Base-by-base conservation (phyloP, 2,888 invertebrate genomes). In the Heliconius ethilla region DNA sequence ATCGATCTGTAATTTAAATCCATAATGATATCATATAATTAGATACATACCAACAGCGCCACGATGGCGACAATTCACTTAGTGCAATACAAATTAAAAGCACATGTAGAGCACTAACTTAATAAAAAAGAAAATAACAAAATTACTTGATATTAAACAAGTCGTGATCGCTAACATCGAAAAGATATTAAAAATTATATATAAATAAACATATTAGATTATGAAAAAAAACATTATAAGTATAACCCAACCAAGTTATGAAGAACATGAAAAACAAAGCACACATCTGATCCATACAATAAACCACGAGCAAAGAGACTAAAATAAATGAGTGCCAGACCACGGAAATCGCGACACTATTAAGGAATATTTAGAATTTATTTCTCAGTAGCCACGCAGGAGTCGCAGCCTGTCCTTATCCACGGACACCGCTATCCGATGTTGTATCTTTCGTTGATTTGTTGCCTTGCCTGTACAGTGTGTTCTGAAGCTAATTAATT, bases 401-500 rank as follows among this genome's bases (percentile, higher is more conserved):
- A 83, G 85, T 84, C 82, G 83, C 83, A 82, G 84, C 85, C 81
- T 85, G 87, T 87, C 87, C 89, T 89, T 90, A 90, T 89, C 90
- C 89, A 85, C 86, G 84, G 85, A 85, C 84, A 84, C 84, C 82
- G 87, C 87, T 89, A 91, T 90, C 89, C 87, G 87, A 85, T 85
- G 88, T 89, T 88, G 90, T 90, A 90, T 91, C 91, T 90, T 89
- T 88, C 88, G 89, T 91, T 91, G 91, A 91, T 92, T 92, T 92
- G 92, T 92, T 90, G 88, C 91, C 89, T 90, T 87, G 88, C 88
- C 88, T 88, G 89, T 88, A 86, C 87, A 89, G 89, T 90, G 88
- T 91, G 89, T 92, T 91, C 92, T 87, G 91, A 87, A 88, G 89
- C 92, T 93, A 93, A 93, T 93, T 93, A 93, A 92, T 93, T 93